Evolutionary conservation across 2,888 invertebrate genomes (phyloP).

Genomic region (Actias luna): DNA sequence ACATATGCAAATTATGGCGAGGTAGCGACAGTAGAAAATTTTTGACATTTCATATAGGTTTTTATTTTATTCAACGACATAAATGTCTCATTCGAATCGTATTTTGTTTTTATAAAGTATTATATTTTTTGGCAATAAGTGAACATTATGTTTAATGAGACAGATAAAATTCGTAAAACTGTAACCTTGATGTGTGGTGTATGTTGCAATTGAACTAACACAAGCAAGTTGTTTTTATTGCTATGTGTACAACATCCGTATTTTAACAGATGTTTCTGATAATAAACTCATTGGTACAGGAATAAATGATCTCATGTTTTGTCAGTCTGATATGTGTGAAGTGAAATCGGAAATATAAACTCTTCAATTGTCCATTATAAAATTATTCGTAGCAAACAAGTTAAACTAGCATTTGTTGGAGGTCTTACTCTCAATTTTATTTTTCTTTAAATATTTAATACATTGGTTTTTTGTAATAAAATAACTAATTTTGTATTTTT

Average conservation of each 20-base stretch:
- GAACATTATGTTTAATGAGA: neutral
- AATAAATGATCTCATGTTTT: conserved; percentile 7
- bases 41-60: neutral
- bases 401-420: too few relatives aligned
- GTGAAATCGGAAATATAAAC: neutral
- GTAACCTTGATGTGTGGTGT: neutral
- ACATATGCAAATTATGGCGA: neutral
- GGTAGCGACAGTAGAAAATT: neutral
- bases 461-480: too few relatives aligned
- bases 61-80: neutral
- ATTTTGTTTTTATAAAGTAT: neutral
- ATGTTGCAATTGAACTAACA: neutral
- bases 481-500: too few relatives aligned
- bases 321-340: neutral
- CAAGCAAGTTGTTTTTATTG: neutral
- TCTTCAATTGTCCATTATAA: too few relatives aligned
- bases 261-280: conserved; percentile 1
- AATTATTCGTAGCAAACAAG: too few relatives aligned
- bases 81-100: neutral
- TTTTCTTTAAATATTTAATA: too few relatives aligned
- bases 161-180: neutral
- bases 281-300: neutral
- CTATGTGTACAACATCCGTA: neutral
- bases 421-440: too few relatives aligned
- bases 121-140: neutral